These are phyloP conservation scores for Stegodyphus mimosarum DNA, from an alignment of 1,140 invertebrate species.

Conservation along the genomic window DNA sequence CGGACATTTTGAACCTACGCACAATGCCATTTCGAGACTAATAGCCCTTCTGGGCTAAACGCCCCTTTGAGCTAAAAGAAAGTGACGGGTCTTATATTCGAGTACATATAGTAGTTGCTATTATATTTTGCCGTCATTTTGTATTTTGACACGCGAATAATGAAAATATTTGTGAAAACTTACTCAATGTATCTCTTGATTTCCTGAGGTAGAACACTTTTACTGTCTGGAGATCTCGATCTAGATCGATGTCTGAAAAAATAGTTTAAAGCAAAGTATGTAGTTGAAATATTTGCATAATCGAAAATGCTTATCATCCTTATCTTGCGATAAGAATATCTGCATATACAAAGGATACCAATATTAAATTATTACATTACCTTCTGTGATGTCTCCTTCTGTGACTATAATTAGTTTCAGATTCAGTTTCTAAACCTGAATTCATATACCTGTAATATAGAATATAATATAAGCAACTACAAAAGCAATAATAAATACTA, in stretches of 20 bases:
- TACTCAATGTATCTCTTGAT: conserved; percentile 81
- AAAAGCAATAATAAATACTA: no score
- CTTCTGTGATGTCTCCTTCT: conserved; percentile 72
- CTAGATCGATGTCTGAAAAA: conserved; percentile 70
- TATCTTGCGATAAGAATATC: not conserved
- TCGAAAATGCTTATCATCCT: conserved; percentile 62
- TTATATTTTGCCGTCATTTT: no score
- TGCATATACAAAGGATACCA: no score
- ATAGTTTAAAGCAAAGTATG: not conserved
- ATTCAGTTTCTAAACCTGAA: conserved; percentile 71
- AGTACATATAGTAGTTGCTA: no score
- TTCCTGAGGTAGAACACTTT: conserved; percentile 77
- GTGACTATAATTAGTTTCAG: conserved; percentile 70
- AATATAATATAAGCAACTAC: not conserved
- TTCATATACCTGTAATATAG: conserved; percentile 67
- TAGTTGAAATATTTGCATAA: not conserved
- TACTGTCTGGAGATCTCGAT: conserved; percentile 76
- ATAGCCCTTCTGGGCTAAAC: no score
- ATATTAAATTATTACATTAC: not conserved
- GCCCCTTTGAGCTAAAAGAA: no score
- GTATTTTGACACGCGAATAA: no score
- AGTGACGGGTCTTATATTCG: no score
- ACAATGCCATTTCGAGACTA: no score
- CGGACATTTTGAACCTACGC: no score
- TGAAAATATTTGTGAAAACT: conserved; percentile 42